Base-by-base conservation (phyloP, 2,113 vertebrate species). In the Onychostruthus taczanowskii region DNA sequence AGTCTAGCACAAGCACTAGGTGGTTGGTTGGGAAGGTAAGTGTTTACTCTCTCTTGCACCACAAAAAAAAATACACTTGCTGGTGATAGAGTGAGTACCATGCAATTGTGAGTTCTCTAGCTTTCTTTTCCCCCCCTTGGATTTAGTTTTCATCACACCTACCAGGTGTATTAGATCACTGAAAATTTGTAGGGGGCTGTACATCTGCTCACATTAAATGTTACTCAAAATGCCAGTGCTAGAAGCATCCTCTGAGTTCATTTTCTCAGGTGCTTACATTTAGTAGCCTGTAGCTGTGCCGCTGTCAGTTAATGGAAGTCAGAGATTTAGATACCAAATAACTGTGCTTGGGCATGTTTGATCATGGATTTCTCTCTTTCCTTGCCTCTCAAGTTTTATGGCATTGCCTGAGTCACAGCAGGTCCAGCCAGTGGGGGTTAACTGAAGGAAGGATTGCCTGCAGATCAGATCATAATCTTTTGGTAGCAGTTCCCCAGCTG, bases 81-180 rank as follows among this genome's bases (percentile, higher is more conserved):
- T 62, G 30, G 9, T 74, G 16, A 24, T 19, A 61, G 24, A 20
- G 13, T 43, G 41, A 20, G 26, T 1, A 2, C 52, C 28, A 21
- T 30, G 10, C 35, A 19, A 41, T 26, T 90, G 58, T 76, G 46
- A 64, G 37, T 69, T 63, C 66, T 64, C 30, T 73, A 44, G 10
- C 6, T 43, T 5, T 2, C 6, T 43, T 5, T 2, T 3, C 0
- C 4, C 9, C 8, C 2, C 9, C 37, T 84, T 67, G 16, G 30
- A 22, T 84, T 87, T 87, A 47, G 12, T 55, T 87, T 95, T 70
- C 13, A 50, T 81, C 20, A 53, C 39, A 47, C 17, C 19, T 62
- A 23, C 35, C 35, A 75, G 55, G 9, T 82, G 13, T 80, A 55
- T 68, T 37, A 50, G 30, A 28, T 55, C 9, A 1, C 3, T 41